Conservation (phyloP, 92 coral and sea anemone species). For the Pocillopora grandis region DNA sequence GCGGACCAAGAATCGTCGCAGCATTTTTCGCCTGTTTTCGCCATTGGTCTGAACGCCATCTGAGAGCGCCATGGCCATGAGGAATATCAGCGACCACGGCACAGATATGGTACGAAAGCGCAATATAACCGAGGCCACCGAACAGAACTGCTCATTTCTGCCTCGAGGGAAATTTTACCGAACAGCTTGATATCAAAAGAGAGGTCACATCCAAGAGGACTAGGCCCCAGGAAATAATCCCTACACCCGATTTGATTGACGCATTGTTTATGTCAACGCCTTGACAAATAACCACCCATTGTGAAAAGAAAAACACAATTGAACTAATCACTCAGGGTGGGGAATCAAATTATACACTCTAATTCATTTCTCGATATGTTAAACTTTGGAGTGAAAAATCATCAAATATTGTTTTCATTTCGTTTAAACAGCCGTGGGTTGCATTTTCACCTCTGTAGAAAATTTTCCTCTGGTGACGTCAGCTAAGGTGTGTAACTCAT, state of each 20-base stretch:
- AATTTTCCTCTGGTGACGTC: constrained; percentile 24
- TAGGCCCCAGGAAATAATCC: constrained; percentile 55
- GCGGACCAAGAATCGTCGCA: constrained; percentile 84
- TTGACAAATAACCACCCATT: constrained; percentile 45
- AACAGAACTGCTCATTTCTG: constrained; percentile 43
- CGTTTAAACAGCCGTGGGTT: not conserved
- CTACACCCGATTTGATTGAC: constrained; percentile 45
- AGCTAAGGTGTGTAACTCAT: constrained; percentile 18
- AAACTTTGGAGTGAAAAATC: not conserved
- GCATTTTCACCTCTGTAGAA: not conserved
- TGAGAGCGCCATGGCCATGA: constrained; percentile 70
- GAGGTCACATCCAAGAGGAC: constrained; percentile 32
- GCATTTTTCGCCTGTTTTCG: constrained; percentile 79
- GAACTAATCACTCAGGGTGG: constrained; percentile 41
- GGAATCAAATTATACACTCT: constrained; percentile 36
- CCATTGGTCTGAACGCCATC: constrained; percentile 59
- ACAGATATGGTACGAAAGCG: constrained; percentile 29
- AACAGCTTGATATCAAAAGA: constrained; percentile 35
- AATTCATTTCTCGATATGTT: constrained; percentile 9
- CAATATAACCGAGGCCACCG: constrained; percentile 25
- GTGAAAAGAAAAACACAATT: constrained; percentile 33
- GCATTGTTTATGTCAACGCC: constrained; percentile 49
- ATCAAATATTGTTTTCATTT: not conserved
- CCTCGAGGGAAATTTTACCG: constrained; percentile 31
- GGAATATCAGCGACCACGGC: constrained; percentile 18